These are phyloP conservation scores for Galaxea fascicularis DNA, from an alignment of 92 coral and sea anemone species.

Conservation along the genomic window DNA sequence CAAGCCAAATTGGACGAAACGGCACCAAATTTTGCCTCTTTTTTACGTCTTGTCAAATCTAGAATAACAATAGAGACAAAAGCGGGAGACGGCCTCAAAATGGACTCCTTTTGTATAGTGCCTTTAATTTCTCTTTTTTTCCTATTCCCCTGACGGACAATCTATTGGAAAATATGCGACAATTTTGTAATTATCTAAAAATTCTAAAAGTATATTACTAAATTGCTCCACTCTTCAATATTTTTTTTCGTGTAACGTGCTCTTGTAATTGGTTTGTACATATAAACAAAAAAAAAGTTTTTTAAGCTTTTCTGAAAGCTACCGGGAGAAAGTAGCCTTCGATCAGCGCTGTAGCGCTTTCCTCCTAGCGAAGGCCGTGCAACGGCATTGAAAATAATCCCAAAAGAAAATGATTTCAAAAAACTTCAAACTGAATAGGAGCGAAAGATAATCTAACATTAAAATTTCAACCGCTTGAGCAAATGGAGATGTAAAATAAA, in stretches of 20 bases:
- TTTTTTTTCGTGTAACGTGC: no score
- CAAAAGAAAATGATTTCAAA: no score
- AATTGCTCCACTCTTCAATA: not conserved
- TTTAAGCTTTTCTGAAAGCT: no score
- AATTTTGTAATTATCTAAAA: not conserved
- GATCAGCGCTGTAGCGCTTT: no score
- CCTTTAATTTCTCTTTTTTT: not conserved
- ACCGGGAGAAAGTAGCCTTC: no score
- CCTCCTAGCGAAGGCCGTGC: no score
- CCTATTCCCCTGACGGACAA: slow-evolving; percentile 5
- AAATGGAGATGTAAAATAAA: no score
- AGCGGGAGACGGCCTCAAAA: not conserved
- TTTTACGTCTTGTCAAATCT: slow-evolving; percentile 12
- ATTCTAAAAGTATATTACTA: not conserved
- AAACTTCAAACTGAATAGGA: no score
- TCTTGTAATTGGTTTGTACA: not conserved
- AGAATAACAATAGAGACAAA: not conserved
- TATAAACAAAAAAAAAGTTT: not conserved
- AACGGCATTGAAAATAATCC: no score
- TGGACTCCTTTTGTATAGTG: not conserved
- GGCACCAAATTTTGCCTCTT: slow-evolving; percentile 4
- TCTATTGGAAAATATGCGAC: not conserved
- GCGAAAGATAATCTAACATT: no score
- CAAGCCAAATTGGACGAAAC: slow-evolving; percentile 2
- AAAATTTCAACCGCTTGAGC: no score